These are phyloP conservation scores for Nerophis lumbriciformis DNA, from an alignment of 2,113 vertebrate genomes.

Conservation along the genomic window DNA sequence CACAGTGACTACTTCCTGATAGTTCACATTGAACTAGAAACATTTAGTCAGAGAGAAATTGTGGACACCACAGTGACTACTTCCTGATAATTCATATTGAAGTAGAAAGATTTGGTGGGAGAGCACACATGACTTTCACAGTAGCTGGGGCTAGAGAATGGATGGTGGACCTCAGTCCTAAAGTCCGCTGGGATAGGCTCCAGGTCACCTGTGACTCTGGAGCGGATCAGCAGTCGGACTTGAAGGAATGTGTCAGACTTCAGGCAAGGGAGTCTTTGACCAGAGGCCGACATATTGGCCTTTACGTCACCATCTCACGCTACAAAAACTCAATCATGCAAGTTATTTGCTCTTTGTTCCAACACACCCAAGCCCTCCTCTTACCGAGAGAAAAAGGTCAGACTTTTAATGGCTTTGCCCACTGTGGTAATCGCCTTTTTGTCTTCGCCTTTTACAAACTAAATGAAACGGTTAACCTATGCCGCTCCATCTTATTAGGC, in stretches of 20 bases:
- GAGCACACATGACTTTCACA: no score
- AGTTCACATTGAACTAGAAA: no score
- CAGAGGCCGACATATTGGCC: slow-evolving; percentile 52
- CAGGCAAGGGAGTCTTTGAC: background rate
- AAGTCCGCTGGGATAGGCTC: no score
- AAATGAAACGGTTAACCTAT: slow-evolving; percentile 65
- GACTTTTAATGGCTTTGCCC: slow-evolving; percentile 62
- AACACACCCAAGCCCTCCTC: slow-evolving; percentile 18
- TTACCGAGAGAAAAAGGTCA: slow-evolving; percentile 64
- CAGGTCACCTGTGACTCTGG: no score
- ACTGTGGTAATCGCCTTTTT: slow-evolving; percentile 62
- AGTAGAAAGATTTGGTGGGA: no score
- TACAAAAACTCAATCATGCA: slow-evolving; percentile 49
- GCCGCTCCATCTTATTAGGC: slow-evolving; percentile 55
- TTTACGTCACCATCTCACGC: slow-evolving; percentile 40
- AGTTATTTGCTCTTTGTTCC: slow-evolving; percentile 41
- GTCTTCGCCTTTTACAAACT: slow-evolving; percentile 52
- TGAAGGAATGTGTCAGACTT: slow-evolving; percentile 13
- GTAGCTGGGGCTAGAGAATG: no score
- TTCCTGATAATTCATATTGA: no score
- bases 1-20: no score
- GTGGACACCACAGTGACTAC: no score
- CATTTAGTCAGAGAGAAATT: no score
- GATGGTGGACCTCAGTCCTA: no score
- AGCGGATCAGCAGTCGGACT: no score